Evolutionary conservation across 53 echinoderm and acorn worm species (phyloP), one percentile per base, ranked within the genome.

Genomic region (Henricia sp.): DNA sequence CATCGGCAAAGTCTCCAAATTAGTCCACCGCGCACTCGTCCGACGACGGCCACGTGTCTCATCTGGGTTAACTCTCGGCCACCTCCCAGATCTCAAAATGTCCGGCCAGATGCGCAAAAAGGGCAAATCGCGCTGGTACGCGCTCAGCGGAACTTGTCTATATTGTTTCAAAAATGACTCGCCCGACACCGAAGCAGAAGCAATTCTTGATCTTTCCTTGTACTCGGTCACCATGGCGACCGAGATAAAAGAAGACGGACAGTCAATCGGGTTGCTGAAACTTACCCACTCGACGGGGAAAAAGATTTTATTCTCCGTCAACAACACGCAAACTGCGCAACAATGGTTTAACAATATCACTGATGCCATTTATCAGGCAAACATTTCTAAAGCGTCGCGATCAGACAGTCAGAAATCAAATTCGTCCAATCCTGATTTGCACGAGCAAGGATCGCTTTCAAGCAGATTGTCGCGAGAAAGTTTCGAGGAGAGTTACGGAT

Each of bases 81-180:
- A 80, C 48, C 32, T 80, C 20, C 80, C 80, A 0, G 80, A 80
- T 11, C 32, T 42, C 33, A 62, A 33, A 33, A 63, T 80, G 63
- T 80, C 80, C 4, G 80, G 80, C 20, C 80, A 62, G 10, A 63
- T 80, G 80, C 80, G 80, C 32, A 62, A 48, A 23, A 80, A 80
- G 29, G 80, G 80, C 28, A 80, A 80, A 32, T 12, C 48, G 21
- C 80, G 80, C 64, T 80, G 80, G 80, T 80, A 30, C 36, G 65
- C 42, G 34, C 39, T 80, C 16, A 80, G 64, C 4, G 80, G 58
- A 1, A 8, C 80, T 10, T 64, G 48, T 21, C 27, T 80, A 21
- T 80, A 80, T 64, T 80, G 80, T 34, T 80, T 80, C 80, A 80
- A 80, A 64, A 80, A 17, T 64, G 64, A 64, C 46, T 80, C 80